These are phyloP conservation scores for Silurus asotus DNA, from an alignment of 2,113 vertebrate species.

Conservation along the genomic window DNA sequence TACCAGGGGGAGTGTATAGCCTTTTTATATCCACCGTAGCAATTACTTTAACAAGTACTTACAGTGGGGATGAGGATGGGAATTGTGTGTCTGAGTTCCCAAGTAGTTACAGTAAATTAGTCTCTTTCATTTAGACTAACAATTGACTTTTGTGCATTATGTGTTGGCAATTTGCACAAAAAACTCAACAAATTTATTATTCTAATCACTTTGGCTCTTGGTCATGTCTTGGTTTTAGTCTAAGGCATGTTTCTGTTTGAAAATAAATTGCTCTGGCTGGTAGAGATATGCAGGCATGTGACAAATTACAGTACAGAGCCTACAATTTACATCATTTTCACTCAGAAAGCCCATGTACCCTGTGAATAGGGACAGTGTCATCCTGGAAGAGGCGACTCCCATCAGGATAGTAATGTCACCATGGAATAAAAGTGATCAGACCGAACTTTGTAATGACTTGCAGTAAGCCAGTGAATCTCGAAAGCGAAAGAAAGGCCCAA, in stretches of 20 bases:
- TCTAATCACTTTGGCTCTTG: conserved; percentile 3
- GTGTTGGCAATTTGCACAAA: not conserved
- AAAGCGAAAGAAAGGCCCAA: not conserved
- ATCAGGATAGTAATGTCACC: not conserved
- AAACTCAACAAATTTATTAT: not conserved
- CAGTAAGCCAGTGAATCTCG: not conserved
- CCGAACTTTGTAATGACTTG: not conserved
- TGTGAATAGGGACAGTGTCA: not conserved
- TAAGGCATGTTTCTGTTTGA: conserved; percentile 7
- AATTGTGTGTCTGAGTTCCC: not conserved
- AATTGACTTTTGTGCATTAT: conserved; percentile 2
- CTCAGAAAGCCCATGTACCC: not conserved
- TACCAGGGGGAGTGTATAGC: not conserved
- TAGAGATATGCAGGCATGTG: not conserved
- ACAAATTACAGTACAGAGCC: not conserved
- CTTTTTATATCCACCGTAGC: not conserved
- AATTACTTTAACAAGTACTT: not conserved
- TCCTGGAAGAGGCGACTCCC: not conserved
- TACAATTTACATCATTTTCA: not conserved
- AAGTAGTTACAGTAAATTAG: conserved; percentile 22
- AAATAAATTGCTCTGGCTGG: conserved; percentile 2
- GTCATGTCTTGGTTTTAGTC: not conserved
- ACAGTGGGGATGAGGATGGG: not conserved
- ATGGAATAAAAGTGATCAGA: not conserved
- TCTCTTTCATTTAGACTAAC: not conserved